Percentiles rank a stretch among this genome's conserved stretches.
These are phyloP conservation scores for Diachasma alloeum DNA, from an alignment of 1,140 invertebrate species.

Conservation along the genomic window DNA sequence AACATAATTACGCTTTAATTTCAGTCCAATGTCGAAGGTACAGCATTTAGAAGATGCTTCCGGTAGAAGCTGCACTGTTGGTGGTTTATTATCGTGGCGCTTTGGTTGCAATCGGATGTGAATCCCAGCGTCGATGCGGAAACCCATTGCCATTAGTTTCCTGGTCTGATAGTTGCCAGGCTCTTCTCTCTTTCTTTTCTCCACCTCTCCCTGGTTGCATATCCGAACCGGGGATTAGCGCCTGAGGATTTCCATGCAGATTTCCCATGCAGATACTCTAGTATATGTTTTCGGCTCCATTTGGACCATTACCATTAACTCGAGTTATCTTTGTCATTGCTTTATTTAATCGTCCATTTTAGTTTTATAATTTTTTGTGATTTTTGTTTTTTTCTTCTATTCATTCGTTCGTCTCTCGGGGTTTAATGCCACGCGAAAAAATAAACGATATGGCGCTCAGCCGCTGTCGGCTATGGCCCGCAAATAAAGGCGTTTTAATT, in stretches of 20 bases:
- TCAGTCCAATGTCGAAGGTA: background rate
- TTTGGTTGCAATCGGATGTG: conserved; percentile 16
- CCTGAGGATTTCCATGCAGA: conserved; percentile 41
- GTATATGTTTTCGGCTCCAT: too few relatives aligned
- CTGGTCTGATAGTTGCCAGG: conserved; percentile 33
- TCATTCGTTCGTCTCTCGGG: background rate
- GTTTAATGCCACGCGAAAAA: background rate
- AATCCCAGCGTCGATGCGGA: conserved; percentile 38
- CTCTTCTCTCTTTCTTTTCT: background rate
- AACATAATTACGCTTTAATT: background rate
- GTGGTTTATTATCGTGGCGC: conserved; percentile 1
- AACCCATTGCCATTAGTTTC: conserved; percentile 49
- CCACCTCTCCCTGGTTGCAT: conserved; percentile 26
- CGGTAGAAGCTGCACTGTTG: background rate
- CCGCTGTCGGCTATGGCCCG: conserved; percentile 19
- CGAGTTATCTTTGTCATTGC: background rate
- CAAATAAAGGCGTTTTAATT: conserved; percentile 58
- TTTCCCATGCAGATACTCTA: background rate
- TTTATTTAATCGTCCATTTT: background rate
- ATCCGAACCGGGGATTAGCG: conserved; percentile 41
- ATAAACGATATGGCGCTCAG: background rate
- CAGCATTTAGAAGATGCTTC: background rate
- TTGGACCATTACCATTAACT: too few relatives aligned
- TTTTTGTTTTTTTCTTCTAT: background rate
- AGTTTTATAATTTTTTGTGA: background rate